A percentile compares a stretch with the other conserved stretches of the same genome.
Conservation (phyloP, 1,140 invertebrate species). For the Plodia interpunctella region DNA sequence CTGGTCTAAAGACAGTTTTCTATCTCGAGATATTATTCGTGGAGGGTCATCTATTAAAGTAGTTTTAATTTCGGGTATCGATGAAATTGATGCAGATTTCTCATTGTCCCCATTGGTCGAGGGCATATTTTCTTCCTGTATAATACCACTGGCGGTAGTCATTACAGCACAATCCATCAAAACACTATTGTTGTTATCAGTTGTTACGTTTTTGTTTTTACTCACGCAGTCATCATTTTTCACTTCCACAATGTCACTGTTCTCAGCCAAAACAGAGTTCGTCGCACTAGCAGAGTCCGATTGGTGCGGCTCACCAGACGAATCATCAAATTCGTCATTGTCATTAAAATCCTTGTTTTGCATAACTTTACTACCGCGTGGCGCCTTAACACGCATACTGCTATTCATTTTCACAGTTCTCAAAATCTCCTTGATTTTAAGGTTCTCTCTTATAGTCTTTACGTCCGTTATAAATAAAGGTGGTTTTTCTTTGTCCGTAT, state of each 20-base stretch:
- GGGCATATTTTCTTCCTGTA: background rate
- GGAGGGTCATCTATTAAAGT: conserved; percentile 17
- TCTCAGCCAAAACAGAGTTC: conserved; percentile 21
- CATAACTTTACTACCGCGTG: conserved; percentile 52
- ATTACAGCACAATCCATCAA: background rate
- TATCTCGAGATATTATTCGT: conserved; percentile 29
- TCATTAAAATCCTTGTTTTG: conserved; percentile 52
- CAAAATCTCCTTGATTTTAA: conserved; percentile 65
- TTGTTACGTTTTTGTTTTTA: background rate
- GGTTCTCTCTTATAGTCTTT: conserved; percentile 59
- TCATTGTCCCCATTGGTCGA: background rate
- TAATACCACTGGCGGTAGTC: background rate
- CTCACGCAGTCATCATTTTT: conserved; percentile 1
- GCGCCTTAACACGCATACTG: conserved; percentile 54
- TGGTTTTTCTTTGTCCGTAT: conserved; percentile 37
- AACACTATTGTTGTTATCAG: background rate
- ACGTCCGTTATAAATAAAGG: conserved; percentile 46
- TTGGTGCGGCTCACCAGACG: conserved; percentile 2
- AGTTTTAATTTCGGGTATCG: background rate
- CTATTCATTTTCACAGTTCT: conserved; percentile 66
- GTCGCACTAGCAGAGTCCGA: conserved; percentile 32
- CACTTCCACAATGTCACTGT: conserved; percentile 4
- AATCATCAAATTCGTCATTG: conserved; percentile 34
- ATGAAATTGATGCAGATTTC: background rate
- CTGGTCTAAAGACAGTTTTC: conserved; percentile 62